Percentiles rank a stretch among this genome's conserved stretches.
Conservation (phyloP, 92 coral and sea anemone genomes). For the Galaxea fascicularis region DNA sequence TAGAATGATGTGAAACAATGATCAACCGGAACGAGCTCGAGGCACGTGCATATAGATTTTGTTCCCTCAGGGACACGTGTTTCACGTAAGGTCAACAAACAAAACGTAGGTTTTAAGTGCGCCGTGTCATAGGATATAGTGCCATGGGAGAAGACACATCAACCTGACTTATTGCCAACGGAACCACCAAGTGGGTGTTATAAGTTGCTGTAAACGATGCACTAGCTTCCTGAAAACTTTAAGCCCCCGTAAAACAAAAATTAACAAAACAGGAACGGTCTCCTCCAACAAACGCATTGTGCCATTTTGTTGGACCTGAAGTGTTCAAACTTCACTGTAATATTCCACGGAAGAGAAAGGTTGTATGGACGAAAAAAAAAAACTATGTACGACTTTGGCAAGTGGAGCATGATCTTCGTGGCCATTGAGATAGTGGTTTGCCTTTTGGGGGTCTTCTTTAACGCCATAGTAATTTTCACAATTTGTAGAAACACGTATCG, state of each 20-base stretch:
- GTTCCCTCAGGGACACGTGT: background rate
- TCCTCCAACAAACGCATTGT: too few species aligned
- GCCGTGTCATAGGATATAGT: background rate
- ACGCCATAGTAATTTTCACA: constrained; percentile 49
- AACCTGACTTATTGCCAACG: background rate
- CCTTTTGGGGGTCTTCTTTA: constrained; percentile 49
- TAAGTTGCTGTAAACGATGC: background rate
- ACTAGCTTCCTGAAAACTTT: background rate
- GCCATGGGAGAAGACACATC: background rate
- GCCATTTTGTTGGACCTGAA: too few species aligned
- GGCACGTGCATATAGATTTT: background rate
- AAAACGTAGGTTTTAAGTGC: background rate
- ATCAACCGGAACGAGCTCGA: background rate
- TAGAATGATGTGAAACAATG: too few species aligned
- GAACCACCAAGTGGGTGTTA: background rate
- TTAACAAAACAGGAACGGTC: too few species aligned
- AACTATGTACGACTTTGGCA: background rate
- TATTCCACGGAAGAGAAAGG: background rate
- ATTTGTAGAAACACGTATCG: constrained; percentile 44
- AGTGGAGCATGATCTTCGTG: constrained; percentile 21
- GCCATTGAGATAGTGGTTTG: constrained; percentile 6
- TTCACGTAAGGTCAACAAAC: background rate
- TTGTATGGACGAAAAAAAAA: too few species aligned
- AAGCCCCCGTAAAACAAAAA: too few species aligned
- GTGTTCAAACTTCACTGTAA: too few species aligned